Percentiles rank a stretch among this genome's conserved stretches.
phyloP scores from a whole-genome alignment of 2,888 invertebrate genomes.

The Eilema caniola region DNA sequence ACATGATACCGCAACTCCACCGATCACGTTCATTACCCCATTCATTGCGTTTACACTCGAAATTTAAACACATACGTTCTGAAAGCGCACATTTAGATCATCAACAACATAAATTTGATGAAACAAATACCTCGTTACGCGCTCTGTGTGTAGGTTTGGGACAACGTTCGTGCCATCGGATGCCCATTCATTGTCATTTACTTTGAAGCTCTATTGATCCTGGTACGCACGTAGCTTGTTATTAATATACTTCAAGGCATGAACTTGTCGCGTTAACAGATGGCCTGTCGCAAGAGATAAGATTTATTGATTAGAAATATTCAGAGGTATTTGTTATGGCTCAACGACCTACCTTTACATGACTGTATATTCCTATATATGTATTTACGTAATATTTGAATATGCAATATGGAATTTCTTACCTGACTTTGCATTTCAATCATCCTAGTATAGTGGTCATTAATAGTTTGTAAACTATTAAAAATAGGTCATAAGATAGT shows the following conservation, averaged over 20 bases:
- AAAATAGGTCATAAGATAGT: background rate
- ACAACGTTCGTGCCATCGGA: conserved; percentile 46
- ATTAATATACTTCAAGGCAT: conserved; percentile 60
- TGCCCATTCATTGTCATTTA: conserved; percentile 76
- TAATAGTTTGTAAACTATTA: too few relatives aligned
- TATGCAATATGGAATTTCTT: background rate
- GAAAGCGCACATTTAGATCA: conserved; percentile 47
- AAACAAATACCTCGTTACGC: conserved; percentile 54
- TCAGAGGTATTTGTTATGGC: background rate
- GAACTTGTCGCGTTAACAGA: conserved; percentile 50
- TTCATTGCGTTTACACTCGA: conserved; percentile 42
- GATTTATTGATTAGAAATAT: conserved; percentile 17
- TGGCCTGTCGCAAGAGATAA: conserved; percentile 19
- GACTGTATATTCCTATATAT: too few relatives aligned
- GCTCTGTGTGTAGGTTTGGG: conserved; percentile 35
- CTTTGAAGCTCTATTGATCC: conserved; percentile 77
- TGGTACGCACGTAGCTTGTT: conserved; percentile 60
- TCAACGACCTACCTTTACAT: background rate
- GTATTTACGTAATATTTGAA: too few relatives aligned
- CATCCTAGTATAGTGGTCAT: too few relatives aligned
- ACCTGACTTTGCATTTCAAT: too few relatives aligned
- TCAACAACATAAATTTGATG: conserved; percentile 51
- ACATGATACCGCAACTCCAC: conserved; percentile 7
- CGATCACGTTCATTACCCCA: conserved; percentile 29
- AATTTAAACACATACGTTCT: conserved; percentile 48